A percentile compares a stretch with the other conserved stretches of the same genome.
phyloP scores from a whole-genome alignment of 1,140 invertebrate genomes.

The Proales similis region DNA sequence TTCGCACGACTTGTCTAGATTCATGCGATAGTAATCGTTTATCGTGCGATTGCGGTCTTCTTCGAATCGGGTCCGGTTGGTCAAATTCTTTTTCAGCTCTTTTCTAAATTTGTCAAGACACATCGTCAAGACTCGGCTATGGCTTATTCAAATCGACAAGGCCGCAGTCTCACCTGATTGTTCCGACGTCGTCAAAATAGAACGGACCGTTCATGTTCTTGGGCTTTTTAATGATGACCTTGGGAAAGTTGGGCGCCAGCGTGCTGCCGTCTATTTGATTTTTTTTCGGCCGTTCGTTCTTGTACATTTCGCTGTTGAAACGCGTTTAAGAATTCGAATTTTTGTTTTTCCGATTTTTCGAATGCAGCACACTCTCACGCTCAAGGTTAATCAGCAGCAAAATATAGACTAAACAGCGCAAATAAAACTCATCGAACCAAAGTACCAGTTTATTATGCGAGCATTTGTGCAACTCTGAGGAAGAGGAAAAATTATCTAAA shows the following conservation, averaged over 20 bases:
- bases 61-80: constrained; percentile 10
- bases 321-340: too few species aligned
- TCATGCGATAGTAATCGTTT: constrained; percentile 35
- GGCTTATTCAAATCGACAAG: not conserved
- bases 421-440: too few species aligned
- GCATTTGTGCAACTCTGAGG: too few species aligned
- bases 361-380: too few species aligned
- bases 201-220: constrained; percentile 6
- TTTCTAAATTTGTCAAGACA: constrained; percentile 1
- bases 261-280: constrained; percentile 27
- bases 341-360: too few species aligned
- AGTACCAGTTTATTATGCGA: too few species aligned
- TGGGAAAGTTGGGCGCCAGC: constrained; percentile 17
- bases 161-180: constrained; percentile 2
- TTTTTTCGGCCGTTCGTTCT: too few species aligned
- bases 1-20: constrained; percentile 10
- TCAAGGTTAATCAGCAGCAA: too few species aligned
- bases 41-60: constrained; percentile 32
- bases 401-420: too few species aligned
- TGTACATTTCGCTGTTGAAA: too few species aligned
- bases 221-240: constrained; percentile 29
- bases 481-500: too few species aligned
- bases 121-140: not conserved
- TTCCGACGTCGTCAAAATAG: constrained; percentile 18
- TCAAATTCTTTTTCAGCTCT: constrained; percentile 26